Percentiles rank a stretch among this genome's conserved stretches.
Evolutionary conservation across 2,888 invertebrate species (phyloP).

Genomic region (Macrosiphum euphorbiae): DNA sequence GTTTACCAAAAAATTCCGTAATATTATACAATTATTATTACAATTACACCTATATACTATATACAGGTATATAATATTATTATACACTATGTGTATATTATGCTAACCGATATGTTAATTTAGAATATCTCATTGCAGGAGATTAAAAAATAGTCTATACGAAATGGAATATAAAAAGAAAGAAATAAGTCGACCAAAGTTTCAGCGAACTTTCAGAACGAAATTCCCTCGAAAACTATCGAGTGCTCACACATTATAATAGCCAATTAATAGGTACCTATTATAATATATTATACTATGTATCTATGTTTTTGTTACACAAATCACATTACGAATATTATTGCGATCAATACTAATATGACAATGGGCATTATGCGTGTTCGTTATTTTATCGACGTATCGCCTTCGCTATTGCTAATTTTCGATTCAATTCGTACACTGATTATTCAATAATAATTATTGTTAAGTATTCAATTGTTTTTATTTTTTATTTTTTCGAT

Average conservation of each 20-base stretch:
- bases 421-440: not conserved
- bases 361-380: not conserved
- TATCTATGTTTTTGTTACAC: not conserved
- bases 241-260: not conserved
- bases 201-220: not conserved
- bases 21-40: not conserved
- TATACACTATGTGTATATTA: not conserved
- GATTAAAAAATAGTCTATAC: slow-evolving; percentile 20
- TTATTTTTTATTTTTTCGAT: not conserved
- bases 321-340: not conserved
- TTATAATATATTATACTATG: not conserved
- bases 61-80: not conserved
- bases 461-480: too few species aligned
- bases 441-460: not conserved
- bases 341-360: not conserved
- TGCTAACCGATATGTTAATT: slow-evolving; percentile 46
- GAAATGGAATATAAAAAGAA: not conserved
- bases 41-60: not conserved
- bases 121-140: slow-evolving; percentile 32
- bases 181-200: not conserved
- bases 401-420: not conserved
- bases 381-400: not conserved
- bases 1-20: not conserved
- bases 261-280: not conserved
- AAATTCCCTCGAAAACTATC: not conserved